These are phyloP conservation scores for Amaurobius ferox DNA, from an alignment of 2,888 invertebrate genomes.

Conservation along the genomic window DNA sequence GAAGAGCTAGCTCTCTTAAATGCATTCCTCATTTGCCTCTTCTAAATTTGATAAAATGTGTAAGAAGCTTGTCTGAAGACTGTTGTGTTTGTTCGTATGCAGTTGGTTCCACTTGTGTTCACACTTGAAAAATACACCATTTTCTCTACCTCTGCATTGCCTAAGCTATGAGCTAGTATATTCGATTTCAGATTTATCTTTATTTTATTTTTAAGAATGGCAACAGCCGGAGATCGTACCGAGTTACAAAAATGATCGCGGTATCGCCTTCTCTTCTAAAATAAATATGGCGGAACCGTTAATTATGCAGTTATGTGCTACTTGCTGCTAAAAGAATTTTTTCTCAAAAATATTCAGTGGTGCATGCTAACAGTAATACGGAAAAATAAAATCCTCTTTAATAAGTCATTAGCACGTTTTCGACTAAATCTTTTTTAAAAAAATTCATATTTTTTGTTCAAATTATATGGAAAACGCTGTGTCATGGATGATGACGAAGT, in stretches of 20 bases:
- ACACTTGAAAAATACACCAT: constrained; percentile 34
- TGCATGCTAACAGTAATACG: too few species aligned
- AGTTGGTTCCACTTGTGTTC: constrained; percentile 12
- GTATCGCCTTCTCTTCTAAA: neutral
- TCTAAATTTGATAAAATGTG: constrained; percentile 17
- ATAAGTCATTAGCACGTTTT: too few species aligned
- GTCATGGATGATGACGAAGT: too few species aligned
- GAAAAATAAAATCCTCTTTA: too few species aligned
- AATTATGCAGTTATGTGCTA: constrained; percentile 8
- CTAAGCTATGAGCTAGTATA: constrained; percentile 6
- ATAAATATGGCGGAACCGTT: constrained; percentile 15
- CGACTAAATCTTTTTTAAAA: too few species aligned
- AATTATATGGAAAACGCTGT: too few species aligned
- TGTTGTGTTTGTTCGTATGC: constrained; percentile 3
- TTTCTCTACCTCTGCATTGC: constrained; percentile 47
- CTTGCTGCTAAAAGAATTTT: neutral
- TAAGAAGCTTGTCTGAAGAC: neutral
- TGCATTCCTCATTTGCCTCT: neutral
- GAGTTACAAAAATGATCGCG: neutral
- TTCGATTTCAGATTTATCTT: constrained; percentile 27
- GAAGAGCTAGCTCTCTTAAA: constrained; percentile 5
- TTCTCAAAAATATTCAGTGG: too few species aligned
- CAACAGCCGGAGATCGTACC: constrained; percentile 47
- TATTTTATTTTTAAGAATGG: constrained; percentile 1
- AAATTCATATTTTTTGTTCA: too few species aligned